Conservation (phyloP, 1,140 invertebrate genomes). For the Aphelenchoides besseyi region DNA sequence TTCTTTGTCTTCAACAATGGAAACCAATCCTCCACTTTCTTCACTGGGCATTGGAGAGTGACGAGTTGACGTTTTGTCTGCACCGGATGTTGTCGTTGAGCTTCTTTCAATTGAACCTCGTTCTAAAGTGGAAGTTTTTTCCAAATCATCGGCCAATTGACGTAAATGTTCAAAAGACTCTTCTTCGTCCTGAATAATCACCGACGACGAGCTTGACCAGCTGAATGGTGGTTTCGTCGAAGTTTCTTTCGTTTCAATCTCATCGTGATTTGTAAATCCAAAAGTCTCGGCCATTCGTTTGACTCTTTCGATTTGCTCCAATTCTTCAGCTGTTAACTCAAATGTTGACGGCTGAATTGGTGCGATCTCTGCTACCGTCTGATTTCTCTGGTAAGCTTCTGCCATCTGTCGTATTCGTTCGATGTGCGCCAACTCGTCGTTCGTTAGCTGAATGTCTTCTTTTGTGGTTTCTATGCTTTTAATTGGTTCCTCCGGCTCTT, state of each 20-base stretch:
- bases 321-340: constrained; percentile 43
- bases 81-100: not conserved
- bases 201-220: not conserved
- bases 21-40: too few species aligned
- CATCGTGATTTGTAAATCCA: not conserved
- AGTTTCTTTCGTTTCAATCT: not conserved
- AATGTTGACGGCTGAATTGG: constrained; percentile 14
- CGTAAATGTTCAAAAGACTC: not conserved
- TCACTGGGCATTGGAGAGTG: too few species aligned
- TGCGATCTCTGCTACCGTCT: not conserved
- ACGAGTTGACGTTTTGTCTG: not conserved
- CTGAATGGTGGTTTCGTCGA: not conserved
- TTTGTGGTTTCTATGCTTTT: not conserved
- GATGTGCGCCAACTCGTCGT: constrained; percentile 30
- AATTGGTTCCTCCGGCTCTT: too few species aligned
- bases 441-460: constrained; percentile 9
- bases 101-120: not conserved
- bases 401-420: constrained; percentile 29
- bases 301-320: constrained; percentile 34
- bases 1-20: too few species aligned
- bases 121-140: constrained; percentile 2
- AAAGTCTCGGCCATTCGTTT: constrained; percentile 20
- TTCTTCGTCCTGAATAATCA: not conserved
- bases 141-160: not conserved
- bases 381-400: constrained; percentile 20